Conservation (phyloP, 2,113 vertebrate species). For the Neotragus pygmaeus region DNA sequence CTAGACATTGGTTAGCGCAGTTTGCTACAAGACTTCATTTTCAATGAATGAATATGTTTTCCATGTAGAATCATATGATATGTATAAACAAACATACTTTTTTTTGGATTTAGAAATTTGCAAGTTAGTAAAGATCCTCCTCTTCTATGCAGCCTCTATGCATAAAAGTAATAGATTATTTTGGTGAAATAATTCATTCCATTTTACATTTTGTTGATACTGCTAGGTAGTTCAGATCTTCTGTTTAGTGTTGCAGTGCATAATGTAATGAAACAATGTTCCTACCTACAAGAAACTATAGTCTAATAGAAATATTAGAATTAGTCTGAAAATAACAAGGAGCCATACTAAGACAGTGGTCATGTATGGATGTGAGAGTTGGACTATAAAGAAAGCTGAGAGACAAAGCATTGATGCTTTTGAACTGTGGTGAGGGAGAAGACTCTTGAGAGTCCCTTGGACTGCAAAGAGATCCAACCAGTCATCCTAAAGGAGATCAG, state of each 20-base stretch:
- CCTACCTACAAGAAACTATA: neutral
- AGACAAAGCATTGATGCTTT: fast-evolving
- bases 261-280: neutral
- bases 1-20: neutral
- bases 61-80: neutral
- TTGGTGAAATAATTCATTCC: neutral
- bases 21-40: neutral
- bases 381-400: no score
- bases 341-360: neutral
- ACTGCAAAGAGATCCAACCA: no score
- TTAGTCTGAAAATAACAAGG: neutral
- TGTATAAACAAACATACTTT: neutral
- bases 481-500: no score
- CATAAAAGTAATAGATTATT: neutral
- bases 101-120: neutral
- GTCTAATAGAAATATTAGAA: neutral
- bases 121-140: neutral
- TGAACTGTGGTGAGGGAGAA: no score
- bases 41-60: neutral
- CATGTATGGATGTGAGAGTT: no score
- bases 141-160: neutral
- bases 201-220: neutral
- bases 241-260: neutral
- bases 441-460: no score
- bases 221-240: neutral